Base-by-base conservation (phyloP, 2,113 vertebrate species). In the Pluvialis apricaria region DNA sequence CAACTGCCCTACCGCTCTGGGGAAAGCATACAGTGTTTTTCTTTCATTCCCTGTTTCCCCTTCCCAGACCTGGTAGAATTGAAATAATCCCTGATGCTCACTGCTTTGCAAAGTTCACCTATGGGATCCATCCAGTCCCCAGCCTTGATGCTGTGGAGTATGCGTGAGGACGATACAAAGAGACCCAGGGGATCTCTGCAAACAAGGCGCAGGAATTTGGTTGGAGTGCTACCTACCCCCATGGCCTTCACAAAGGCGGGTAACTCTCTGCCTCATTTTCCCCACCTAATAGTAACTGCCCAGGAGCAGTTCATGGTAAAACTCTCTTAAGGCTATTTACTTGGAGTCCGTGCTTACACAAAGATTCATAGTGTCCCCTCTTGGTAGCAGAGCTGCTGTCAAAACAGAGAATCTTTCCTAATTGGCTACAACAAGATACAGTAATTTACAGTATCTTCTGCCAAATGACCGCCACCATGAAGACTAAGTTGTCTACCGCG, bases 301-400 rank as follows among this genome's bases (percentile, higher is more conserved):
- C 11, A 61, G 45, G 31, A 66, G 20, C 4, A 40, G 11, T 40
- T 57, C 9, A 9, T 17, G 6, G 22, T 32, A 22, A 36, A 87
- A 85, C 13, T 44, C 32, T 15, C 72, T 36, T 45, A 76, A 81
- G 31, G 40, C 13, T 65, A 44, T 65, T 87, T 64, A 47, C 52
- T 51, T 34, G 38, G 7, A 75, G 29, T 44, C 31, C 2, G 0
- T 47, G 24, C 22, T 81, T 4, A 0, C 26, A 55, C 6, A 7
- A n/a, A 60, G 58, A 52, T 45, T 70, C 2, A 5, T 10, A 28
- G 36, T 22, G 34, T 51, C 15, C 20, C 36, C 6, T 70, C 40
- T 77, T 62, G 25, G 20, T 25, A 91, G 70, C 40, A 92, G 11
- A 87, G 20, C 44, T 71, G 12, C 38, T 72, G 34, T 34, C 38